Conservation (phyloP, 2,888 invertebrate species). For the Hecatera dysodea region DNA sequence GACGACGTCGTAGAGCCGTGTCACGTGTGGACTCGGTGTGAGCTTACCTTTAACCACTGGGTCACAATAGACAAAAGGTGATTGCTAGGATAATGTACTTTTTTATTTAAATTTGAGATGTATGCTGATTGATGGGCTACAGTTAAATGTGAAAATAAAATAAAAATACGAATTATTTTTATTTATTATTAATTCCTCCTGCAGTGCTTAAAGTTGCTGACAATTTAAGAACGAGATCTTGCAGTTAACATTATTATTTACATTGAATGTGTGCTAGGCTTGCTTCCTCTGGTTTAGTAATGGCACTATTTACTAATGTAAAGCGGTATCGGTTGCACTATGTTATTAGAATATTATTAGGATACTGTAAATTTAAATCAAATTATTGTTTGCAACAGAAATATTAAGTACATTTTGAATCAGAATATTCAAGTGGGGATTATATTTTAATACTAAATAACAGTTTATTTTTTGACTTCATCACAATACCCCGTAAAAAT, state of each 20-base stretch:
- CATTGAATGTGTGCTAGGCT: conserved; percentile 73
- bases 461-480: conserved; percentile 56
- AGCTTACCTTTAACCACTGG: too few species aligned
- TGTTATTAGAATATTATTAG: conserved; percentile 54
- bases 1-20: too few species aligned
- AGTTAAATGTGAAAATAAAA: conserved; percentile 63
- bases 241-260: conserved; percentile 78
- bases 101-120: too few species aligned
- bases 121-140: neutral
- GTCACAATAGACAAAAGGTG: too few species aligned
- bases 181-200: conserved; percentile 85
- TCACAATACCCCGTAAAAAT: conserved; percentile 61
- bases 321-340: conserved; percentile 61
- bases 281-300: conserved; percentile 71
- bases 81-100: too few species aligned
- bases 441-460: conserved; percentile 37
- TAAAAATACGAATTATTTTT: conserved; percentile 76
- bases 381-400: conserved; percentile 56
- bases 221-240: conserved; percentile 86
- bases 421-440: conserved; percentile 60
- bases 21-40: too few species aligned
- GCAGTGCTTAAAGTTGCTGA: conserved; percentile 85
- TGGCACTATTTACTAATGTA: conserved; percentile 77
- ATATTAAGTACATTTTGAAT: conserved; percentile 72
- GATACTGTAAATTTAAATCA: conserved; percentile 58